Percentiles rank a stretch among this genome's conserved stretches.
Evolutionary conservation across 1,140 invertebrate genomes (phyloP).

Genomic region (Mya arenaria): DNA sequence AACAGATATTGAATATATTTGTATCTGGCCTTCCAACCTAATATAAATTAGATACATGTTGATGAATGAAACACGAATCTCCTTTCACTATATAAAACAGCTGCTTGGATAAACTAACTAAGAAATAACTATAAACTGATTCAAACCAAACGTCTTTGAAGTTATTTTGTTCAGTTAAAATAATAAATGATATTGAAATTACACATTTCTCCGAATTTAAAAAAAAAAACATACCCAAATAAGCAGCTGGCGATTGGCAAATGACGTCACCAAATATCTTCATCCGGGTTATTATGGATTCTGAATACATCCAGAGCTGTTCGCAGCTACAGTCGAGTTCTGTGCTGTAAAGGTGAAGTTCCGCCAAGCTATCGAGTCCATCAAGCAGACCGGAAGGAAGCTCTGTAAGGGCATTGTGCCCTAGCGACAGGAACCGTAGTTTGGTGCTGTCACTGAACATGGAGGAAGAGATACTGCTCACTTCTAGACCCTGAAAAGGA

Average conservation of each 20-base stretch:
- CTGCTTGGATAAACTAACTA: background rate
- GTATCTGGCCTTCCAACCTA: too few species aligned
- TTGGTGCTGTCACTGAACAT: conserved; percentile 1
- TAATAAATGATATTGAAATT: background rate
- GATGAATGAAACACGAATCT: background rate
- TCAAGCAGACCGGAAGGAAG: conserved; percentile 17
- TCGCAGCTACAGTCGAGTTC: conserved; percentile 11
- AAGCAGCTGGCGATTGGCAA: background rate
- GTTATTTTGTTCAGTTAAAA: background rate
- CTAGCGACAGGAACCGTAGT: conserved; percentile 25
- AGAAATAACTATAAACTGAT: background rate
- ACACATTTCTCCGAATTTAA: conserved; percentile 12
- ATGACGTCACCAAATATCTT: conserved; percentile 38
- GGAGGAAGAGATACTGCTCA: background rate
- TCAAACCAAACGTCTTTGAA: background rate
- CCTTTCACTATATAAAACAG: background rate
- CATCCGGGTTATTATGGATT: background rate
- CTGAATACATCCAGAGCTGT: conserved; percentile 17
- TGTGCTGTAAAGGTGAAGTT: conserved; percentile 29
- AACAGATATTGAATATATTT: too few species aligned
- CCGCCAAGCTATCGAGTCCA: conserved; percentile 1
- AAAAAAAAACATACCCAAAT: background rate
- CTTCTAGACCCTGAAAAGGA: background rate
- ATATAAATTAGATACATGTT: too few species aligned
- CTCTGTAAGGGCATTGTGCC: conserved; percentile 14